Evolutionary conservation across 64 coral and sea anemone species (phyloP).

Genomic region (Dendronephthya gigantea): DNA sequence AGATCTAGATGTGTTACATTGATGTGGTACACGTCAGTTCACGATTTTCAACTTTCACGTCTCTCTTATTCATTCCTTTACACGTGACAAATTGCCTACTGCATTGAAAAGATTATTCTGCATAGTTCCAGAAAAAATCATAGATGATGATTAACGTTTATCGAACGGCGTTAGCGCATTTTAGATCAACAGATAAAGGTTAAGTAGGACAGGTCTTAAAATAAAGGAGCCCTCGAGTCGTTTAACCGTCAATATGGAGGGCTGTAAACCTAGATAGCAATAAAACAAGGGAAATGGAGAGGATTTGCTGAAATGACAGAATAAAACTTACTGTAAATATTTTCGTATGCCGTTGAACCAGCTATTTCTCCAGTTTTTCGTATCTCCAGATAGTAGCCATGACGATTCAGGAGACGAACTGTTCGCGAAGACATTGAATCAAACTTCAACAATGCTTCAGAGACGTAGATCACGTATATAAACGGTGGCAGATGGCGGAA

Average conservation of each 20-base stretch:
- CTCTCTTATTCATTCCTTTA: neutral
- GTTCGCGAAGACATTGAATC: neutral
- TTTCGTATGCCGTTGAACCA: neutral
- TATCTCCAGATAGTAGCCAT: constrained; percentile 7
- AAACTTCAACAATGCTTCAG: neutral
- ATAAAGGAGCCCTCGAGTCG: neutral
- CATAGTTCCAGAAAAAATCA: neutral
- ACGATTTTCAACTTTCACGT: too few species aligned
- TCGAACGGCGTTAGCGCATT: too few species aligned
- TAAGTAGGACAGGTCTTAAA: too few species aligned
- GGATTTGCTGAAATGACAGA: neutral
- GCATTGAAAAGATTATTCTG: neutral
- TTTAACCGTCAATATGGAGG: neutral
- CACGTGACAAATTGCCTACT: neutral
- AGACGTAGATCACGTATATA: neutral
- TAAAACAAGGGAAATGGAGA: neutral
- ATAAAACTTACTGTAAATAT: neutral
- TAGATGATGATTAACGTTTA: too few species aligned
- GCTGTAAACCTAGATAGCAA: neutral
- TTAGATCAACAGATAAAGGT: too few species aligned
- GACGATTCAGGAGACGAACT: neutral
- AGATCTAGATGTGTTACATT: too few species aligned
- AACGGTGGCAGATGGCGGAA: neutral
- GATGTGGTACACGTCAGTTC: too few species aligned
- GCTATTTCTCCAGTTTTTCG: neutral